Percentiles rank a stretch among this genome's conserved stretches.
Evolutionary conservation across 2,113 vertebrate species (phyloP).

Genomic region (Platysternon megacephalum): DNA sequence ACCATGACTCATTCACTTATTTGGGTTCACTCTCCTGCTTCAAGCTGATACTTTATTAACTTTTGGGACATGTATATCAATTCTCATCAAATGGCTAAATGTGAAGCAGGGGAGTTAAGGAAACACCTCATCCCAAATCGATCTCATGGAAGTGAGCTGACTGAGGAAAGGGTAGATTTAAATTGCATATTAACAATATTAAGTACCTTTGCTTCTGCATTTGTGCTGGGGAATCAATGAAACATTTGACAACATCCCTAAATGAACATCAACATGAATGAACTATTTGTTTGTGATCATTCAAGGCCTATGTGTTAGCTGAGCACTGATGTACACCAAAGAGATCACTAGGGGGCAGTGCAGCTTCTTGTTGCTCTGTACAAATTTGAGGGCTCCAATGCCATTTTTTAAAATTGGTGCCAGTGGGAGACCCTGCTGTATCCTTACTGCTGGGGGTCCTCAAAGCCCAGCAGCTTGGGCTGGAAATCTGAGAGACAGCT

Average conservation of each 20-base stretch:
- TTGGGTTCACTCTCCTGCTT: background rate
- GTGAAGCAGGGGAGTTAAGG: background rate
- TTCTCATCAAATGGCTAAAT: background rate
- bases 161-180: background rate
- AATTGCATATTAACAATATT: background rate
- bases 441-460: background rate
- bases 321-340: background rate
- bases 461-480: background rate
- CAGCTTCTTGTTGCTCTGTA: background rate
- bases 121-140: background rate
- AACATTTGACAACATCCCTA: background rate
- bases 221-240: background rate
- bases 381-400: background rate
- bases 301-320: background rate
- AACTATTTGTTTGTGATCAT: background rate
- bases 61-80: background rate
- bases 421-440: background rate
- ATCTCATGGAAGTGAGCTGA: background rate
- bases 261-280: background rate
- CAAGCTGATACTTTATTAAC: background rate
- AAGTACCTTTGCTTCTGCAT: background rate
- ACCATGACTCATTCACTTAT: background rate
- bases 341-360: background rate
- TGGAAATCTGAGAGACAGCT: background rate
- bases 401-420: background rate